Percentiles rank a stretch among this genome's conserved stretches.
phyloP scores from a whole-genome alignment of 23 tunicate species.

The Corella eumyota region DNA sequence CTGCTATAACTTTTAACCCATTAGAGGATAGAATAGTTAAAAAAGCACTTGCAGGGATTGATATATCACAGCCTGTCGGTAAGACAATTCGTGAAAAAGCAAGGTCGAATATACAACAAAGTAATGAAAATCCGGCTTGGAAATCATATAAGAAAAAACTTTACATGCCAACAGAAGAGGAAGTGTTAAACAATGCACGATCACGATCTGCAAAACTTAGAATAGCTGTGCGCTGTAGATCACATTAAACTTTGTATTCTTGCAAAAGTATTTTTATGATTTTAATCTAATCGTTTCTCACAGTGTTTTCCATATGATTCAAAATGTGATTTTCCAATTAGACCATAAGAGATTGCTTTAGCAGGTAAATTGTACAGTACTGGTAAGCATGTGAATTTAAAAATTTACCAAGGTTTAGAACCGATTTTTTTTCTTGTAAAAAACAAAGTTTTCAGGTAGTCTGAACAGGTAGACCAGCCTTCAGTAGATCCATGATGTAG shows the following conservation, averaged over 20 bases:
- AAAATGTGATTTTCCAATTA: too few species aligned
- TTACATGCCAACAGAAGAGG: conserved; percentile 10
- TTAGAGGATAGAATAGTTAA: conserved; percentile 50
- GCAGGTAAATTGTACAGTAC: too few species aligned
- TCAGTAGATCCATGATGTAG: conserved; percentile 54
- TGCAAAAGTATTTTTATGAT: too few species aligned
- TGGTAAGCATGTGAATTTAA: too few species aligned
- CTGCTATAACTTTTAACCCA: conserved; percentile 52
- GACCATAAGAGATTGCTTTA: too few species aligned
- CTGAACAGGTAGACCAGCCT: conserved; percentile 41
- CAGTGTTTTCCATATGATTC: too few species aligned
- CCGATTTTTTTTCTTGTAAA: background rate
- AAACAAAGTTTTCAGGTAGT: background rate
- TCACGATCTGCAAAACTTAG: conserved; percentile 68
- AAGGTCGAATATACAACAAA: background rate
- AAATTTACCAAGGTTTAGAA: background rate
- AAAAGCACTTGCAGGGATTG: background rate
- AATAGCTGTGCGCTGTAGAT: conserved; percentile 26
- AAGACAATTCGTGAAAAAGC: background rate
- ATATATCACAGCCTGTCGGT: background rate
- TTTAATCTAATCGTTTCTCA: too few species aligned
- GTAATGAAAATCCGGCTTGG: background rate
- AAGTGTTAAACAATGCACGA: conserved; percentile 39
- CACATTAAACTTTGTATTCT: background rate
- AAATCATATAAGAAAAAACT: conserved; percentile 1